phyloP scores from a whole-genome alignment of 2,888 invertebrate species.

The Oligia latruncula region DNA sequence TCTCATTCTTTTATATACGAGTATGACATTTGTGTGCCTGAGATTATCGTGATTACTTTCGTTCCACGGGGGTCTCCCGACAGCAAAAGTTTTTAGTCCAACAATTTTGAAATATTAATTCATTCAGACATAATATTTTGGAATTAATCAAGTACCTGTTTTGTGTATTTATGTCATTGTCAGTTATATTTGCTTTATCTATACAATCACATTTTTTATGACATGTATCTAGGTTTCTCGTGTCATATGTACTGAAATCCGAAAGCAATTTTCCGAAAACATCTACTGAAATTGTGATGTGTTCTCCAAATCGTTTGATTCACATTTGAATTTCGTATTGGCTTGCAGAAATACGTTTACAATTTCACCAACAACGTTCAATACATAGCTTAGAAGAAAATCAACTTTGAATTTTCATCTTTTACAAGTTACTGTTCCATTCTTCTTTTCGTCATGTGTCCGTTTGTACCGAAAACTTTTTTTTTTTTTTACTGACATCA shows the following conservation, averaged over 20 bases:
- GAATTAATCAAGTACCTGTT: too few species aligned
- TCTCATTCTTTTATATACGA: too few species aligned
- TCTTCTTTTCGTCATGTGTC: not conserved
- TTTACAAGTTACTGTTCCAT: not conserved
- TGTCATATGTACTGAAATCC: not conserved
- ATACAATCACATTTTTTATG: not conserved
- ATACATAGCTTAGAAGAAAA: slow-evolving; percentile 28
- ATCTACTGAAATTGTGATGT: slow-evolving; percentile 7
- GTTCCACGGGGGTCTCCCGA: too few species aligned
- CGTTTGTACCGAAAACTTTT: not conserved
- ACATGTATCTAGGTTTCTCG: not conserved
- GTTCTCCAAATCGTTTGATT: slow-evolving; percentile 28
- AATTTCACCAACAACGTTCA: slow-evolving; percentile 14
- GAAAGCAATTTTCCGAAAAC: slow-evolving; percentile 29
- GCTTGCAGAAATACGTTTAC: slow-evolving; percentile 12
- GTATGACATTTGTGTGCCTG: too few species aligned
- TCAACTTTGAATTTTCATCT: slow-evolving; percentile 16
- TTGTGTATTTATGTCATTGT: too few species aligned
- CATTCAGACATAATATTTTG: too few species aligned
- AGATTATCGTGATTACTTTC: too few species aligned
- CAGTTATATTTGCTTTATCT: too few species aligned
- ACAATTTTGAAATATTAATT: too few species aligned
- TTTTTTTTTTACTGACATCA: not conserved
- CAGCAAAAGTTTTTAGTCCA: too few species aligned
- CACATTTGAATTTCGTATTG: slow-evolving; percentile 26